Conservation (phyloP, 1,140 invertebrate genomes). For the Drosophila insularis region DNA sequence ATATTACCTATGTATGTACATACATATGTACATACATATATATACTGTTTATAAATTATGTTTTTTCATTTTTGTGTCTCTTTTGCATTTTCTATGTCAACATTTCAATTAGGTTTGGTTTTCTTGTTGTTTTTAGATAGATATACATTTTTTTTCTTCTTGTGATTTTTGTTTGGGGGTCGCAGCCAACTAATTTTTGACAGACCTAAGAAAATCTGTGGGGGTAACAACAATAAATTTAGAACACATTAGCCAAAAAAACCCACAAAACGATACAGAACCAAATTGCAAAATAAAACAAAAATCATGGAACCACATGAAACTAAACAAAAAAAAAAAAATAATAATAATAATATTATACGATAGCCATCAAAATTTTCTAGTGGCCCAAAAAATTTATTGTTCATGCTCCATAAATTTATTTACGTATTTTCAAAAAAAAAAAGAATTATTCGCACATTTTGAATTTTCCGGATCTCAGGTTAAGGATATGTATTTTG, state of each 20-base stretch:
- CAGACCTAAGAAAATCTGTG: constrained; percentile 8
- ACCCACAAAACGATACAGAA: constrained; percentile 21
- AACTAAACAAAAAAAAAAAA: background rate
- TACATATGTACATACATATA: background rate
- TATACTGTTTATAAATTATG: background rate
- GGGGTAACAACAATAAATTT: constrained; percentile 52
- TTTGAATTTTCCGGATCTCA: constrained; percentile 7
- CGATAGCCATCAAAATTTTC: background rate
- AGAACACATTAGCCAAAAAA: constrained; percentile 44
- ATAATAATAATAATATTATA: constrained; percentile 8
- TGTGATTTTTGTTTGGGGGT: constrained; percentile 28
- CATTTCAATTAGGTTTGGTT: constrained; percentile 14
- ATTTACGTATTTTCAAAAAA: constrained; percentile 11
- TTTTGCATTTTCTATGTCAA: constrained; percentile 33
- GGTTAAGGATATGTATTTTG: constrained; percentile 5
- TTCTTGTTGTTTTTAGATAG: background rate
- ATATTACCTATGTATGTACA: background rate
- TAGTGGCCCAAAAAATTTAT: constrained; percentile 2
- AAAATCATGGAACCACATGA: constrained; percentile 32
- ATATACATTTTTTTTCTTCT: constrained; percentile 19
- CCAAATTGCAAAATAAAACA: constrained; percentile 15
- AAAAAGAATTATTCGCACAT: constrained; percentile 45
- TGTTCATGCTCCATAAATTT: background rate
- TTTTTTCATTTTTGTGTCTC: background rate
- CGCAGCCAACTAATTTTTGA: constrained; percentile 24